Evolutionary conservation across 2,113 vertebrate genomes (phyloP).

Genomic region (Psettodes erumei): DNA sequence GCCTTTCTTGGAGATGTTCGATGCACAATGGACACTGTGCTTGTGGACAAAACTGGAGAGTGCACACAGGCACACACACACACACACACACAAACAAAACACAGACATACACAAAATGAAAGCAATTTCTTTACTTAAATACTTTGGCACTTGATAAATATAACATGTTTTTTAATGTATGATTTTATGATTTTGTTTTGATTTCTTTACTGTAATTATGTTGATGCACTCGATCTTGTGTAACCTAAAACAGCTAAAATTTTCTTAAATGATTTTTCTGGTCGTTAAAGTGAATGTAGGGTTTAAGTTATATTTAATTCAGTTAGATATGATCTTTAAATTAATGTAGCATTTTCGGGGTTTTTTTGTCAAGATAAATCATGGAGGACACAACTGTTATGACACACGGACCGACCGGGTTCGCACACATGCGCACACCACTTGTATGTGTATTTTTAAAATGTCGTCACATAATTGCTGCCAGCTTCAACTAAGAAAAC

Average conservation of each 20-base stretch:
- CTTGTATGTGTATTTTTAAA: conserved; percentile 18
- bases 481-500: conserved; percentile 40
- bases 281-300: conserved; percentile 65
- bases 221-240: conserved; percentile 54
- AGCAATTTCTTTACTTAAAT: conserved; percentile 60
- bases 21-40: conserved; percentile 57
- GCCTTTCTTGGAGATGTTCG: conserved; percentile 46
- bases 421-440: conserved; percentile 9
- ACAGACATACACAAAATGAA: conserved; percentile 45
- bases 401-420: conserved; percentile 38
- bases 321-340: conserved; percentile 61
- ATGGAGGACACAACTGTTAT: conserved; percentile 37
- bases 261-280: conserved; percentile 59
- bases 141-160: conserved; percentile 55
- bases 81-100: conserved; percentile 43
- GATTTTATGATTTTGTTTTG: conserved; percentile 45
- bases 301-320: conserved; percentile 64
- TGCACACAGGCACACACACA: conserved; percentile 48
- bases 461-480: conserved; percentile 33
- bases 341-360: conserved; percentile 75
- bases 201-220: conserved; percentile 57
- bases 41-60: conserved; percentile 80
- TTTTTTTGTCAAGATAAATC: conserved; percentile 62
- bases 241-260: conserved; percentile 24
- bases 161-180: conserved; percentile 37